Evolutionary conservation across 2,888 invertebrate species (phyloP).

Genomic region (Watsonalla cultraria): DNA sequence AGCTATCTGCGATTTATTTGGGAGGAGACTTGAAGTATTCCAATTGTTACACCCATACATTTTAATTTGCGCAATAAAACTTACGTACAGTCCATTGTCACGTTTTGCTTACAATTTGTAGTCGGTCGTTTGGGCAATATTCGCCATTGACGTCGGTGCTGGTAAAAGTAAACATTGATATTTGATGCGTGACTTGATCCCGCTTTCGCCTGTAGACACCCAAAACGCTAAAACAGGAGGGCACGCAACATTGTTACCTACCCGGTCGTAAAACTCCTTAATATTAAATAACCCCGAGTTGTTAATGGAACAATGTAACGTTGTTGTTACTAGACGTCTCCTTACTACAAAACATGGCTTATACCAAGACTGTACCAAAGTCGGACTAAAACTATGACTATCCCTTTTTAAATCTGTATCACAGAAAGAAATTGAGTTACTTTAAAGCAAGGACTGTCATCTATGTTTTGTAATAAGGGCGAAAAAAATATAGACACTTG

Average conservation of each 20-base stretch:
- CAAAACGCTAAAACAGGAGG: constrained; percentile 19
- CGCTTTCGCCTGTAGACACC: constrained; percentile 18
- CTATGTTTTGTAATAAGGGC: too few relatives aligned
- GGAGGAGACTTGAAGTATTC: background rate
- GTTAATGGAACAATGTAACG: constrained; percentile 11
- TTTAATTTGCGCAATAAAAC: constrained; percentile 15
- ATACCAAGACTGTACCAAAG: too few relatives aligned
- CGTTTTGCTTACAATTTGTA: constrained; percentile 43
- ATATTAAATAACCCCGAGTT: constrained; percentile 28
- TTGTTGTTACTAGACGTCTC: background rate
- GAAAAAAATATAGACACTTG: too few relatives aligned
- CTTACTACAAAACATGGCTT: too few relatives aligned
- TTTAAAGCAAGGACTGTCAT: too few relatives aligned
- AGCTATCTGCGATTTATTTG: background rate
- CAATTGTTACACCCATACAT: background rate
- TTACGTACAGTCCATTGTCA: constrained; percentile 24
- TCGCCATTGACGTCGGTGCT: constrained; percentile 28
- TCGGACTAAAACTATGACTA: too few relatives aligned
- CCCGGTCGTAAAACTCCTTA: constrained; percentile 22
- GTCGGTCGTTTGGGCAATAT: constrained; percentile 30
- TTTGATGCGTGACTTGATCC: constrained; percentile 50
- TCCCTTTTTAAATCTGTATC: too few relatives aligned
- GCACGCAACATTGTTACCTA: constrained; percentile 33
- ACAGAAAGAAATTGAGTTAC: too few relatives aligned
- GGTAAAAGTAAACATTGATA: constrained; percentile 40